phyloP scores from a whole-genome alignment of 2,888 invertebrate species.

The Notocelia uddmanniana region DNA sequence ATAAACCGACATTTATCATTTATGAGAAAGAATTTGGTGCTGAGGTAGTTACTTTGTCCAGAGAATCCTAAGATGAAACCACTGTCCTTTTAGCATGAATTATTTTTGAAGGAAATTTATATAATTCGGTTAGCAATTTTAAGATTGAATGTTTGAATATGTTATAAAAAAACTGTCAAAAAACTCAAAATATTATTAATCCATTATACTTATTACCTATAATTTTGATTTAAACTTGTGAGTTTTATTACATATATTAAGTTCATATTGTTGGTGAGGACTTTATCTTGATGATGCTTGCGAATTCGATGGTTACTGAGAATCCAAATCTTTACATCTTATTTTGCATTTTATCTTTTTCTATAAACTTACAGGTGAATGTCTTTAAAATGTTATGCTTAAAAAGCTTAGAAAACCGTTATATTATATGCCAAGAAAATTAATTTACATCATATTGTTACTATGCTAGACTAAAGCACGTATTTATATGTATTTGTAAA shows the following conservation, averaged over 20 bases:
- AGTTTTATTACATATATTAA: not conserved
- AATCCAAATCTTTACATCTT: conserved; percentile 16
- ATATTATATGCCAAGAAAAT: not conserved
- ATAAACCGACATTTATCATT: conserved; percentile 27
- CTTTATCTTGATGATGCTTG: not conserved
- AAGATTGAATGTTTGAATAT: not conserved
- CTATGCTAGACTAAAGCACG: not conserved
- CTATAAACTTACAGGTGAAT: not conserved
- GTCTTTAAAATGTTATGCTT: conserved; percentile 5
- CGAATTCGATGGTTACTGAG: not conserved
- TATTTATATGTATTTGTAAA: not conserved
- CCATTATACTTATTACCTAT: too few relatives aligned
- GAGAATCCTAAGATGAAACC: conserved; percentile 40
- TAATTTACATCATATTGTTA: not conserved
- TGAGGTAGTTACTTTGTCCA: conserved; percentile 34
- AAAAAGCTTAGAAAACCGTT: not conserved
- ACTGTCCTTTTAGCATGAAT: conserved; percentile 20
- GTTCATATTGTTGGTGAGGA: not conserved
- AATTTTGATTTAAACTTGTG: not conserved
- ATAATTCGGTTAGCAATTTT: not conserved
- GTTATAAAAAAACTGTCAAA: not conserved
- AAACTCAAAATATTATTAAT: not conserved
- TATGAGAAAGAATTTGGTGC: conserved; percentile 14
- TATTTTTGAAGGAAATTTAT: not conserved
- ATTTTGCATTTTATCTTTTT: conserved; percentile 2